Evolutionary conservation across 2,888 invertebrate species (phyloP).

Genomic region (Therioaphis trifolii): DNA sequence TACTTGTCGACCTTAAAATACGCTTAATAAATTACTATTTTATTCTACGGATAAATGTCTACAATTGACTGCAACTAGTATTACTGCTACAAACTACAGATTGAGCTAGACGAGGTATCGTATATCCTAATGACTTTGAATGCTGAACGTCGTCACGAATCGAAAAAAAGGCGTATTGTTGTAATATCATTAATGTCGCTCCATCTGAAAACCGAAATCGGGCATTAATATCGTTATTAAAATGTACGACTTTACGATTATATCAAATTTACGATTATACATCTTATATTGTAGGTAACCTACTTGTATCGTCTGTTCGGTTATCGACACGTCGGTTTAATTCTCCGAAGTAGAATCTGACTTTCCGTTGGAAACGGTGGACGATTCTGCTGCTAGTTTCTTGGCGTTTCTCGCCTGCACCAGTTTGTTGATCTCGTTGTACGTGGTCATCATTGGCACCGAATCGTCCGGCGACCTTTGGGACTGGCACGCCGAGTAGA

Average conservation of each 20-base stretch:
- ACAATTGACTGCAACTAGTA: neutral
- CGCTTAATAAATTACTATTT: neutral
- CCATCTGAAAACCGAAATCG: constrained; percentile 20
- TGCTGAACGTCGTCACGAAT: constrained; percentile 20
- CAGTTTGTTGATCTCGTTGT: constrained; percentile 87
- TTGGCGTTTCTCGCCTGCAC: constrained; percentile 76
- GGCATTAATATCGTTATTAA: too few relatives aligned
- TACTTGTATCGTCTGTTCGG: too few relatives aligned
- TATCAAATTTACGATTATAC: too few relatives aligned
- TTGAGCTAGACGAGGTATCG: constrained; percentile 56
- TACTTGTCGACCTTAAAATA: neutral
- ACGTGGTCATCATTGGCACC: constrained; percentile 88
- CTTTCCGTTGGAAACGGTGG: neutral
- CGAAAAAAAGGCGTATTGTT: neutral
- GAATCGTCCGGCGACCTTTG: constrained; percentile 75
- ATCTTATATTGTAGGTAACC: too few relatives aligned
- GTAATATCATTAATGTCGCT: neutral
- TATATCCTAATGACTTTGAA: constrained; percentile 35
- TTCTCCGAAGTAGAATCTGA: neutral
- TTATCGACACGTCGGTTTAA: too few relatives aligned
- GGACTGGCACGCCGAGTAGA: constrained; percentile 76
- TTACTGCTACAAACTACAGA: constrained; percentile 20
- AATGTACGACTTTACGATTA: too few relatives aligned
- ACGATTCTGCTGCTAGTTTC: neutral
- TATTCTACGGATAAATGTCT: neutral